Conservation (phyloP, 1,140 invertebrate species). For the Radopholus similis region DNA sequence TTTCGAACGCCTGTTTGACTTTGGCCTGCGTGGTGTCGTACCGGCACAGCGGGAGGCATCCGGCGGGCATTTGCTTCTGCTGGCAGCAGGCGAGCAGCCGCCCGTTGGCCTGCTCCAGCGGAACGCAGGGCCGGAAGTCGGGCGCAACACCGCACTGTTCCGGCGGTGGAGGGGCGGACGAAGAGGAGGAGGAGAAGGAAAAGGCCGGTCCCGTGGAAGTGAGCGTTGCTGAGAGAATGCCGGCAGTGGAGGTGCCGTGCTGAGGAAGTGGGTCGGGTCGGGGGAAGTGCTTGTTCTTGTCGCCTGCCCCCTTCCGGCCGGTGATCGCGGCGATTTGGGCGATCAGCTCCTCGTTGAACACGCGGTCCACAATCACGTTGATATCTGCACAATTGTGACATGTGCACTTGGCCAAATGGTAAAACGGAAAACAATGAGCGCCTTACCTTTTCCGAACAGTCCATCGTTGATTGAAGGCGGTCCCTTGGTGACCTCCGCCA, state of each 20-base stretch:
- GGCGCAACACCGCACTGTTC: slow-evolving; percentile 33
- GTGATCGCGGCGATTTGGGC: slow-evolving; percentile 32
- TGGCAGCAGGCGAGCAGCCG: slow-evolving; percentile 32
- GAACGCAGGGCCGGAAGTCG: slow-evolving; percentile 38
- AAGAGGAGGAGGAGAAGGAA: neutral
- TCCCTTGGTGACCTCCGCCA: neutral
- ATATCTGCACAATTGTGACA: slow-evolving; percentile 20
- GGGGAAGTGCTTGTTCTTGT: slow-evolving; percentile 8
- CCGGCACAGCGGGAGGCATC: slow-evolving; percentile 35
- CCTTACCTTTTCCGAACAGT: slow-evolving; percentile 31
- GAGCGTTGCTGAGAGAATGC: neutral
- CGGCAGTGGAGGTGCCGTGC: neutral
- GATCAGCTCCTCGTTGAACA: slow-evolving; percentile 23
- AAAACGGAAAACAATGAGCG: slow-evolving; percentile 3
- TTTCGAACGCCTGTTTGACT: slow-evolving; percentile 44
- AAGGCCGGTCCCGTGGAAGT: neutral
- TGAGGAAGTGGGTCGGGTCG: neutral
- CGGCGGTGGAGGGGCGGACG: neutral
- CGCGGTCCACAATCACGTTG: slow-evolving; percentile 27
- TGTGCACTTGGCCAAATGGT: neutral
- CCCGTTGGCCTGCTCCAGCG: slow-evolving; percentile 25
- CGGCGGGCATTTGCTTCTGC: slow-evolving; percentile 35
- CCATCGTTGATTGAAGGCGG: slow-evolving; percentile 7
- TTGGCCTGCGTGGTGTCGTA: slow-evolving; percentile 44
- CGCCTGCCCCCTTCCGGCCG: slow-evolving; percentile 13